phyloP scores from a whole-genome alignment of 2,888 invertebrate genomes.

The Steromphala cineraria region DNA sequence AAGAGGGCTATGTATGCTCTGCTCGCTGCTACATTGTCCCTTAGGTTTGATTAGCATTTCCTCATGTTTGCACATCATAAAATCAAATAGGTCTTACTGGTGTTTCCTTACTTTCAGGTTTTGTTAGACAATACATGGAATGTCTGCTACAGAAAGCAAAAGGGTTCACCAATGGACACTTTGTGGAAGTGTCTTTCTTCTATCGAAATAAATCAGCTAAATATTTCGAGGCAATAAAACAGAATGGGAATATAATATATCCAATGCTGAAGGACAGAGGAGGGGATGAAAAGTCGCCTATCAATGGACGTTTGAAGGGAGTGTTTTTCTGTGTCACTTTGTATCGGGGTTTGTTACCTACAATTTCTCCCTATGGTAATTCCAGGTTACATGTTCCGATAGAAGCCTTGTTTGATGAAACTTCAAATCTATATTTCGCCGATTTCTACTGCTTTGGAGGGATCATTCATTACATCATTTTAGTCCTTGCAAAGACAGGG shows the following conservation, averaged over 20 bases:
- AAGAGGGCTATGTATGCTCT: no score
- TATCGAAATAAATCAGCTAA: not conserved
- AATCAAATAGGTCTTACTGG: no score
- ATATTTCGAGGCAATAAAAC: not conserved
- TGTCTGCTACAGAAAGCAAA: no score
- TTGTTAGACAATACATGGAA: no score
- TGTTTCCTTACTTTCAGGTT: no score
- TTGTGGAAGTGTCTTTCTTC: not conserved
- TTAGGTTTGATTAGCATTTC: no score
- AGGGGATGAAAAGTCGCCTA: not conserved
- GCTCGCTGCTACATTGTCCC: no score
- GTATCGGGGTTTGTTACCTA: not conserved
- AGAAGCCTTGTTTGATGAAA: not conserved
- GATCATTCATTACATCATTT: not conserved
- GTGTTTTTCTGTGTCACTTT: not conserved
- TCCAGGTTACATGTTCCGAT: not conserved
- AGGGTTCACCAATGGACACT: no score
- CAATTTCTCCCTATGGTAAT: not conserved
- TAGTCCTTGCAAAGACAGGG: not conserved
- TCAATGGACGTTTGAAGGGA: not conserved
- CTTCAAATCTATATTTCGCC: slow-evolving; percentile 3
- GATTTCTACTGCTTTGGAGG: not conserved
- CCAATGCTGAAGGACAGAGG: not conserved
- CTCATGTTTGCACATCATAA: no score
- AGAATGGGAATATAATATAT: not conserved